Evolutionary conservation across 1,140 invertebrate genomes (phyloP).

Genomic region (Tetragonula clypearis): DNA sequence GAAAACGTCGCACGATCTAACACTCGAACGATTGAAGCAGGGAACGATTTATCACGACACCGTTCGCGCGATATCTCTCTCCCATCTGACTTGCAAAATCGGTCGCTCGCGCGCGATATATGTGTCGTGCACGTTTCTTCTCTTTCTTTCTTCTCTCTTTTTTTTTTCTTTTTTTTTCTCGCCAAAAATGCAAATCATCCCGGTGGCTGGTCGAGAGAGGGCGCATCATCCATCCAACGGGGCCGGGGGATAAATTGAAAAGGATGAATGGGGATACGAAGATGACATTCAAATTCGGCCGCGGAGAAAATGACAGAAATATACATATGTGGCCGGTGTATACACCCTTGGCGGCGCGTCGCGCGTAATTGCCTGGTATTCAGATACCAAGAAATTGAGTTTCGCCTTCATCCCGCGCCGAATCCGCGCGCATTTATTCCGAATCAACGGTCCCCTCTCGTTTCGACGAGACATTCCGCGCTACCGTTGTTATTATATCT

Average conservation of each 20-base stretch:
- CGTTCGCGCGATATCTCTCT: conserved; percentile 37
- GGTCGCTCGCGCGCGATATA: conserved; percentile 14
- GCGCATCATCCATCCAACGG: background rate
- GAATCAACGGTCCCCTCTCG: conserved; percentile 34
- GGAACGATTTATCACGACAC: conserved; percentile 62
- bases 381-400: conserved; percentile 77
- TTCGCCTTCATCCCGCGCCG: conserved; percentile 65
- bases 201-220: conserved; percentile 2
- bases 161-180: conserved; percentile 44
- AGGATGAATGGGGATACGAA: conserved; percentile 62
- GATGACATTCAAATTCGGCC: conserved; percentile 77
- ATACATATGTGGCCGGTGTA: conserved; percentile 65
- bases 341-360: conserved; percentile 66
- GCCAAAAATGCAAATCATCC: conserved; percentile 77
- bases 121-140: conserved; percentile 23
- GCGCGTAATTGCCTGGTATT: conserved; percentile 78
- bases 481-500: conserved; percentile 4
- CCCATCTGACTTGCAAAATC: conserved; percentile 66
- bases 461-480: background rate
- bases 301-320: conserved; percentile 75
- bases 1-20: conserved; percentile 63
- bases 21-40: conserved; percentile 56
- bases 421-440: conserved; percentile 38
- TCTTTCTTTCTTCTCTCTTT: too few species aligned
- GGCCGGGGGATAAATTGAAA: conserved; percentile 75